phyloP scores from a whole-genome alignment of 2,888 invertebrate species.

The Dyspetes luteomarginatus region DNA sequence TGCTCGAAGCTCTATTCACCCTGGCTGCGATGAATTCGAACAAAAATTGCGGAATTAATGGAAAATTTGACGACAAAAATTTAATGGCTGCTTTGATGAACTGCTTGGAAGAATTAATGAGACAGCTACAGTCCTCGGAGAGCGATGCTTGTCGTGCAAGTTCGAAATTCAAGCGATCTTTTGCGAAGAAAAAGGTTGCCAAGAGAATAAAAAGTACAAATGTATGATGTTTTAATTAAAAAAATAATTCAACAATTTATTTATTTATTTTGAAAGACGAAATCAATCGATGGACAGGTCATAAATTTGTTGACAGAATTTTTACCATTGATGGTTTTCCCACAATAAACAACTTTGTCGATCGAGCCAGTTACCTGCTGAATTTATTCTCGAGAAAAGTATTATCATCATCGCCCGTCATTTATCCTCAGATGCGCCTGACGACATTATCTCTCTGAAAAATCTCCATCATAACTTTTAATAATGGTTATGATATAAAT shows the following conservation, averaged over 20 bases:
- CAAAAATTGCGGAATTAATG: not conserved
- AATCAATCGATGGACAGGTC: no score
- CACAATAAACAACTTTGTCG: conserved; percentile 2
- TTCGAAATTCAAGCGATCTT: conserved; percentile 22
- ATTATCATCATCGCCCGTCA: not conserved
- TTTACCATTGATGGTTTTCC: not conserved
- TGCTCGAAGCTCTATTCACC: conserved; percentile 68
- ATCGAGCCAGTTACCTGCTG: not conserved
- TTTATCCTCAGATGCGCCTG: no score
- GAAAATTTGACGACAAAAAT: conserved; percentile 38
- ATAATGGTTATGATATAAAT: not conserved
- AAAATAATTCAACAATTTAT: not conserved
- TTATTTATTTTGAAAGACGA: no score
- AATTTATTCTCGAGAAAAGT: not conserved
- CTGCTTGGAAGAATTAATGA: conserved; percentile 65
- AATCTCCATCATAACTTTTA: not conserved
- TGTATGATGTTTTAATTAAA: conserved; percentile 24
- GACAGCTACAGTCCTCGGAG: conserved; percentile 42
- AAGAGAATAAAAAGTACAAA: conserved; percentile 48
- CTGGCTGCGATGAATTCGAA: conserved; percentile 63
- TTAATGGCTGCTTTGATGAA: conserved; percentile 50
- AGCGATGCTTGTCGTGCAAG: not conserved
- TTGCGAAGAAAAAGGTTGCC: not conserved
- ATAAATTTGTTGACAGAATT: not conserved
- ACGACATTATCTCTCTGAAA: no score